phyloP scores from a whole-genome alignment of 2,888 invertebrate genomes.

The Furcula furcula region DNA sequence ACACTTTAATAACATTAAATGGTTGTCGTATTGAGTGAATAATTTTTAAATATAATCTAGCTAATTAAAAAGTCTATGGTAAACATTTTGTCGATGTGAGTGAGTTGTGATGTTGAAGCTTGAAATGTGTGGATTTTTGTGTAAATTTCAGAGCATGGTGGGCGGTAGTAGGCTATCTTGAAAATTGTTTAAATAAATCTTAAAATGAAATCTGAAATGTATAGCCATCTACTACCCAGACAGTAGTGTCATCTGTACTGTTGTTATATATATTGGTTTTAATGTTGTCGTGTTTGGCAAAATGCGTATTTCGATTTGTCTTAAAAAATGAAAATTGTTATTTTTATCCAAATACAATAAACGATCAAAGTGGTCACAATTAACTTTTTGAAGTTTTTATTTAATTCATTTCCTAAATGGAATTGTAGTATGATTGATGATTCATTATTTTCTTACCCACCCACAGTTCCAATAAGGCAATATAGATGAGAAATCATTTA shows the following conservation, averaged over 20 bases:
- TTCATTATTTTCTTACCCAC: no score
- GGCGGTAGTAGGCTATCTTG: slow-evolving; percentile 1
- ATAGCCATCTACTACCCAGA: background rate
- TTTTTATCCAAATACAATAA: slow-evolving; percentile 29
- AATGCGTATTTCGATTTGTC: slow-evolving; percentile 2
- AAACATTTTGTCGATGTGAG: no score
- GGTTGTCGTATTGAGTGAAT: background rate
- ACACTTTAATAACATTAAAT: background rate
- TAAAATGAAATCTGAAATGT: background rate
- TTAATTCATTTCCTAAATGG: background rate
- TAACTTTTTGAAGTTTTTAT: slow-evolving; percentile 13
- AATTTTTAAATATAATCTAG: slow-evolving; percentile 8
- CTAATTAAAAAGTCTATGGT: slow-evolving; percentile 17
- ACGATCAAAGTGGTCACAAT: slow-evolving; percentile 24
- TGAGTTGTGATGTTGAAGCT: slow-evolving; percentile 5
- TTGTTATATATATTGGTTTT: slow-evolving; percentile 21
- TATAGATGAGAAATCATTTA: no score
- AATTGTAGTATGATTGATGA: no score
- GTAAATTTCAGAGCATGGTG: slow-evolving; percentile 1
- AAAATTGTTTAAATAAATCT: no score
- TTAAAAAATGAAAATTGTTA: slow-evolving; percentile 23
- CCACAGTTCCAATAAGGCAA: no score
- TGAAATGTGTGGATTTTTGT: slow-evolving; percentile 6
- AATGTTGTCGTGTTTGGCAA: background rate
- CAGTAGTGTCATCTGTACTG: slow-evolving; percentile 19